Percentiles rank a stretch among this genome's conserved stretches.
phyloP scores from a whole-genome alignment of 2,888 invertebrate genomes.

The Drosophila monieri region DNA sequence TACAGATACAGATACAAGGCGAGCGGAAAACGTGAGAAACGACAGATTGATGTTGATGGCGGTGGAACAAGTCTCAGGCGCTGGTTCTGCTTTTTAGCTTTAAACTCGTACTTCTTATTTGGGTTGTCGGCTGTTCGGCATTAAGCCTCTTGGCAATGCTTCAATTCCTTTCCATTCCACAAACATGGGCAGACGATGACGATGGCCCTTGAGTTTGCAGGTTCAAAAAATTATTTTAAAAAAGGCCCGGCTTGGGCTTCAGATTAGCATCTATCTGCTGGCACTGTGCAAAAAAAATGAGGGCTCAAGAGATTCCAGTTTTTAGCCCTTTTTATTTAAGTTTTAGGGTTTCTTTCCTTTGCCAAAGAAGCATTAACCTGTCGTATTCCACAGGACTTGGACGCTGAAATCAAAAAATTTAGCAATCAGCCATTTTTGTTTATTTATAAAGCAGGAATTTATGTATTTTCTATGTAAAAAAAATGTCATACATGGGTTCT shows the following conservation, averaged over 20 bases:
- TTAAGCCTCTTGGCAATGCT: slow-evolving; percentile 72
- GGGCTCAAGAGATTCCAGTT: neutral
- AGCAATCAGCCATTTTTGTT: neutral
- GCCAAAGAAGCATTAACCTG: neutral
- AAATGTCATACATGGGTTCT: neutral
- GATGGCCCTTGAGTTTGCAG: slow-evolving; percentile 71
- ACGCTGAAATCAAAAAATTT: neutral
- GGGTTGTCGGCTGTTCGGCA: slow-evolving; percentile 59
- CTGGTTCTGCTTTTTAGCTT: slow-evolving; percentile 14
- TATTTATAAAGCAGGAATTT: neutral
- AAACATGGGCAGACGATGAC: slow-evolving; percentile 54
- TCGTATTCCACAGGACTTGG: neutral
- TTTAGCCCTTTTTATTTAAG: too few relatives aligned
- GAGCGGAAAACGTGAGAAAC: slow-evolving; percentile 40
- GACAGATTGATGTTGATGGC: slow-evolving; percentile 7
- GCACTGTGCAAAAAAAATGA: slow-evolving; percentile 45
- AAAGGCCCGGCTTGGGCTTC: slow-evolving; percentile 47
- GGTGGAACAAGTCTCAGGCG: slow-evolving; percentile 24
- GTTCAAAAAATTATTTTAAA: slow-evolving; percentile 39
- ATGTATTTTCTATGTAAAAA: neutral
- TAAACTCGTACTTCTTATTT: slow-evolving; percentile 58
- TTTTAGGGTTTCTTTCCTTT: neutral
- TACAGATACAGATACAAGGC: slow-evolving; percentile 40
- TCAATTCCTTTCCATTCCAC: slow-evolving; percentile 57
- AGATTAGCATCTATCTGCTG: slow-evolving; percentile 42